Percentiles rank a stretch among this genome's conserved stretches.
phyloP scores from a whole-genome alignment of 1,140 invertebrate genomes.

The Panagrolaimus sp. region DNA sequence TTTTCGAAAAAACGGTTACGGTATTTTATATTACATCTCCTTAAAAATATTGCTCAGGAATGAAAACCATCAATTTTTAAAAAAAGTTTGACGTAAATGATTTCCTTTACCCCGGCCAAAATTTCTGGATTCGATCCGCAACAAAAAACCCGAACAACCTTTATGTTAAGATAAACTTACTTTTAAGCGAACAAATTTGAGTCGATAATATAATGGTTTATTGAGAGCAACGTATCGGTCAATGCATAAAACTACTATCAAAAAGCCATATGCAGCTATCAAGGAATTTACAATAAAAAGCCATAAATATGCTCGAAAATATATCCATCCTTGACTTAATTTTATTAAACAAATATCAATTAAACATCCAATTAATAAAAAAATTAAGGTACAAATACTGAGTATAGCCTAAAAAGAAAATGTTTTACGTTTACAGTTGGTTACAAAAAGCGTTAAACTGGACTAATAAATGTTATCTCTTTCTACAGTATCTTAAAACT shows the following conservation, averaged over 20 bases:
- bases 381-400: slow-evolving; percentile 23
- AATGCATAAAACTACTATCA: slow-evolving; percentile 25
- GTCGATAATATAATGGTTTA: slow-evolving; percentile 22
- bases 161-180: no score
- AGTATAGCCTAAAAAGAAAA: slow-evolving; percentile 21
- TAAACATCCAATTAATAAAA: slow-evolving; percentile 24
- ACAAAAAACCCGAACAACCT: no score
- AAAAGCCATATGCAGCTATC: slow-evolving; percentile 26
- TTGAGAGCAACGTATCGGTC: slow-evolving; percentile 28
- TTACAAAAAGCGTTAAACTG: no score
- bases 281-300: slow-evolving; percentile 21
- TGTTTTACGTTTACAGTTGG: no score
- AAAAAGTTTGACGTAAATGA: no score
- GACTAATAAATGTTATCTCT: no score
- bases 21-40: no score
- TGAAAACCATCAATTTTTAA: no score
- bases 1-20: no score
- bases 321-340: slow-evolving; percentile 14
- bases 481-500: neutral
- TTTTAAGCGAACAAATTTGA: slow-evolving; percentile 18
- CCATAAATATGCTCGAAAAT: slow-evolving; percentile 31
- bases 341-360: slow-evolving; percentile 24
- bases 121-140: no score
- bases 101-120: no score
- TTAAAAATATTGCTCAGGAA: no score